These are phyloP conservation scores for Cotesia chilonis DNA, from an alignment of 1,140 invertebrate species.

Conservation along the genomic window DNA sequence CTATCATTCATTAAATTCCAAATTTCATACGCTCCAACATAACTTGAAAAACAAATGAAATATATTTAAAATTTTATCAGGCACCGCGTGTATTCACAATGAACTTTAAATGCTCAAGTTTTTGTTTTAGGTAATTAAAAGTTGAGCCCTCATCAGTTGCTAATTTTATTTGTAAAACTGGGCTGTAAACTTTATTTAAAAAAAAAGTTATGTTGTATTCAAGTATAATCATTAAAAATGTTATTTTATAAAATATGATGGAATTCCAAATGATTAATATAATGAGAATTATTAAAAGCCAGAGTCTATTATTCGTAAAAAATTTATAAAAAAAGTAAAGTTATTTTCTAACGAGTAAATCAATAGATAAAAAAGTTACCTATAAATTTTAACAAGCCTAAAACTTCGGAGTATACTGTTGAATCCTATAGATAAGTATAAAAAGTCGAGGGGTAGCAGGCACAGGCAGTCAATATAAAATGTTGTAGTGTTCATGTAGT, in stretches of 20 bases:
- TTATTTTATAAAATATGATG: not conserved
- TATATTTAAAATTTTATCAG: no score
- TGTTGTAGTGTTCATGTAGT: slow-evolving; percentile 98
- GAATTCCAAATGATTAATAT: not conserved
- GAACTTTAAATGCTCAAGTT: no score
- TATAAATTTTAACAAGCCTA: slow-evolving; percentile 97
- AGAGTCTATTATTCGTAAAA: no score
- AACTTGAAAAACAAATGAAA: no score
- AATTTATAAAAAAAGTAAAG: not conserved
- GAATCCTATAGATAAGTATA: slow-evolving; percentile 97
- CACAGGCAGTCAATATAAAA: slow-evolving; percentile 99
- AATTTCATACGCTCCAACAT: no score
- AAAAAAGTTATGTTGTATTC: no score
- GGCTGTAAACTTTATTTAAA: no score
- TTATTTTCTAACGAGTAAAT: not conserved
- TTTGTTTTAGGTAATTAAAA: no score
- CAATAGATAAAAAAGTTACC: slow-evolving; percentile 58
- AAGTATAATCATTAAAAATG: not conserved
- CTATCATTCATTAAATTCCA: no score
- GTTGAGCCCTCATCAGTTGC: no score
- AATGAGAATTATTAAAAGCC: not conserved
- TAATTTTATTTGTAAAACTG: no score
- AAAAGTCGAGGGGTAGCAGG: slow-evolving; percentile 95
- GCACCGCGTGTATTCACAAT: no score
- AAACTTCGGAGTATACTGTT: slow-evolving; percentile 97